Evolutionary conservation across 2,888 invertebrate species (phyloP).

Genomic region (Selenia dentaria): DNA sequence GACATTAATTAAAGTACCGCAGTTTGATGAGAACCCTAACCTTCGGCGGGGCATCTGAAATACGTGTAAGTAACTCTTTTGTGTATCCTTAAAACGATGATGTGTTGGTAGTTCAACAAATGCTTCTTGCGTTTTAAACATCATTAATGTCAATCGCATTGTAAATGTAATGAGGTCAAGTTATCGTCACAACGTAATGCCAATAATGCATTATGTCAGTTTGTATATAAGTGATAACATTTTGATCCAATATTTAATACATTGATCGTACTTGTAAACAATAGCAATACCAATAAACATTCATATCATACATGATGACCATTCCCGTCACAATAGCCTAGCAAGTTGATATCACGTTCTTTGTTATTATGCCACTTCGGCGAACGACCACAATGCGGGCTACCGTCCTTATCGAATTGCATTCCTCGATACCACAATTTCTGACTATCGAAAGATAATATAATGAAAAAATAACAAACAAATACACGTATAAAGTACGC

Average conservation of each 20-base stretch:
- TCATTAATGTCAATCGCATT: background rate
- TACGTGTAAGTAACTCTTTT: no score
- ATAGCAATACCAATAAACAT: constrained; percentile 39
- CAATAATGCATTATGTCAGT: constrained; percentile 5
- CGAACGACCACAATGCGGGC: constrained; percentile 51
- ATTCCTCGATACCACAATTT: constrained; percentile 44
- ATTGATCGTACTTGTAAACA: constrained; percentile 30
- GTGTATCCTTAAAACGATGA: no score
- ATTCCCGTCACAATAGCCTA: constrained; percentile 44
- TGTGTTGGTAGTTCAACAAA: no score
- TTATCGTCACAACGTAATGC: background rate
- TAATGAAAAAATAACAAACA: no score
- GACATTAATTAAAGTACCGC: no score
- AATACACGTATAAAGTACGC: constrained; percentile 39
- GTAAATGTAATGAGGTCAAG: background rate
- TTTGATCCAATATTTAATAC: constrained; percentile 25
- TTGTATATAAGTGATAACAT: constrained; percentile 16
- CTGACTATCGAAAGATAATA: constrained; percentile 8
- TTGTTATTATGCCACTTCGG: constrained; percentile 49
- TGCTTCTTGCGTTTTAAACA: no score
- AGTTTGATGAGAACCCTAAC: no score
- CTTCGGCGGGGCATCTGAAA: no score
- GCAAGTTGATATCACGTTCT: constrained; percentile 43
- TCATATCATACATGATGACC: constrained; percentile 39
- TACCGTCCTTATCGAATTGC: constrained; percentile 62